phyloP scores from a whole-genome alignment of 2,113 vertebrate genomes.

The Ptychochromis oligacanthus region DNA sequence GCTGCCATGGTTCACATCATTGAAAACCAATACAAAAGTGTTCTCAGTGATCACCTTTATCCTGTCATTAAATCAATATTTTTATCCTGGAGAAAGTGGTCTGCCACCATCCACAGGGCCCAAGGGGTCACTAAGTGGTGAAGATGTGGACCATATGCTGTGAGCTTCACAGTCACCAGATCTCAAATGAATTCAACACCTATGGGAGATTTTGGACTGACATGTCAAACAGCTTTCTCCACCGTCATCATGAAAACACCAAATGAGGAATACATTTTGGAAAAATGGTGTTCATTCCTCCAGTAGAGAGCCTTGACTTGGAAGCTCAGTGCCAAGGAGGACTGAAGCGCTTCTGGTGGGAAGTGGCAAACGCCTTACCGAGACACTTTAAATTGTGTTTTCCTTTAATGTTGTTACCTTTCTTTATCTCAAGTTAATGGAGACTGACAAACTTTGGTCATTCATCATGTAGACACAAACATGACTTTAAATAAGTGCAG shows the following conservation, averaged over 20 bases:
- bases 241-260: neutral
- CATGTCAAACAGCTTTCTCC: rapidly evolving
- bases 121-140: neutral
- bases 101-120: neutral
- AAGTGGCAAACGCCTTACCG: too few species aligned
- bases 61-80: neutral
- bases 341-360: too few species aligned
- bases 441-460: neutral
- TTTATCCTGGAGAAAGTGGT: neutral
- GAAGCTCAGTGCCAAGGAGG: too few species aligned
- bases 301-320: neutral
- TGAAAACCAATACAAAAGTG: neutral
- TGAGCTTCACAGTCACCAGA: neutral
- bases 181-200: neutral
- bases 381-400: neutral
- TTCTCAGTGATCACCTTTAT: neutral
- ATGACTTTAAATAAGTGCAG: too few species aligned
- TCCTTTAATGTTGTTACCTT: rapidly evolving
- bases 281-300: neutral
- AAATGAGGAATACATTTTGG: neutral
- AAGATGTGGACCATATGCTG: neutral
- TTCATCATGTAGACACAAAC: neutral
- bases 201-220: neutral
- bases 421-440: neutral
- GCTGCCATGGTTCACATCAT: rapidly evolving